Base-by-base conservation (phyloP, 2,113 vertebrate genomes). In the Oreamnos americanus region DNA sequence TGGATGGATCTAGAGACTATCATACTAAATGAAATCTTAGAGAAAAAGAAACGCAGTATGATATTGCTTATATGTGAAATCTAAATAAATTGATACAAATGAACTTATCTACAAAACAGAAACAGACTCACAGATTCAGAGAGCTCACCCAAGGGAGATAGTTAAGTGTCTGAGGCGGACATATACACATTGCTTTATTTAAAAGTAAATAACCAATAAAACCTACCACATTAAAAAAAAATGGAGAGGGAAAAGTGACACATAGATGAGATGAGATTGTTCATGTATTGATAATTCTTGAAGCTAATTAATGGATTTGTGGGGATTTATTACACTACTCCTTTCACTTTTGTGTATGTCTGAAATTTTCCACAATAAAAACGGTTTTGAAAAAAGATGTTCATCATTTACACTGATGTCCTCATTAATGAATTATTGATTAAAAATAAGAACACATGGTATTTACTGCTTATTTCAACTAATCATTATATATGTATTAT, bases 391-490 rank as follows among this genome's bases (percentile, higher is more conserved):
- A 74, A 74, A 74, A 74, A 47, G 14, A 85, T 97, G 10, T 33
- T 97, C 25, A 55, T 89, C 25, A 89, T 58, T 96, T 21, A 94
- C 94, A 87, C 4, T 95, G 36, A 25, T 94, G 67, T 33, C 12
- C 81, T 84, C 71, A 15, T 94, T 96, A 96, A n/a, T 39, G 0
- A 13, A 74, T 96, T 98, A 78, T 91, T 96, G 51, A 98, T 92
- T 67, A 67, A 85, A 94, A 97, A 53, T 71, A 90, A n/a, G 60
- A 47, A 97, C 7, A 60, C 23, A 81, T 86, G 39, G 9, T 17
- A 49, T 91, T 67, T 95, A 93, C 19, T 64, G 98, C 28, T 96
- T 96, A 62, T 26, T 96, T 85, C 58, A 96, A 55, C 94, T 97
- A 97, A 62, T 88, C 55, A 94, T 49, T 11, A 84, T 51, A 96